Percentiles rank a stretch among this genome's conserved stretches.
Conservation (phyloP, 2,113 vertebrate species). For the Gobius niger region DNA sequence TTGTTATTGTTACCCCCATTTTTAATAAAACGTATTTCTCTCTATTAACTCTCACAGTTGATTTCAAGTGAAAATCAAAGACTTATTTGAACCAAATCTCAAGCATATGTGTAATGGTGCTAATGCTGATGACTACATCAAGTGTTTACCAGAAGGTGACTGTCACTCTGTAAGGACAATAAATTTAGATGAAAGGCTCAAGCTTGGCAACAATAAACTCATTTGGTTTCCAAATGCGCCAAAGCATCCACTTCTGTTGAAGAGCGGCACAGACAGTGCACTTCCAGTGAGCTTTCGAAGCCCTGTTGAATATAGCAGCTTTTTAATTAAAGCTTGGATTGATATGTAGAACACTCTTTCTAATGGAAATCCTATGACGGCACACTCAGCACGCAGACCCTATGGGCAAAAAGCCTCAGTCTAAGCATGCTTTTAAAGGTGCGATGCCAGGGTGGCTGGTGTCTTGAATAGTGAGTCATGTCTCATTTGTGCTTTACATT, state of each 20-base stretch:
- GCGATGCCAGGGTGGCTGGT: constrained; percentile 8
- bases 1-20: background rate
- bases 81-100: background rate
- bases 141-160: constrained; percentile 73
- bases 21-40: constrained; percentile 4
- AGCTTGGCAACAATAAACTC: constrained; percentile 66
- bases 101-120: constrained; percentile 70
- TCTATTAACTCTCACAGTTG: background rate
- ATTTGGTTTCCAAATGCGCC: constrained; percentile 80
- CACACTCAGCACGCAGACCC: constrained; percentile 36
- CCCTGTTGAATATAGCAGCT: constrained; percentile 77
- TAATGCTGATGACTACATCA: constrained; percentile 69
- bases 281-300: constrained; percentile 63
- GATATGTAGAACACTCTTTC: constrained; percentile 82
- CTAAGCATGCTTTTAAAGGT: constrained; percentile 6
- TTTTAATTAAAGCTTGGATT: constrained; percentile 83
- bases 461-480: constrained; percentile 32
- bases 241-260: constrained; percentile 61
- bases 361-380: constrained; percentile 75
- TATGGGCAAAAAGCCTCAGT: constrained; percentile 22
- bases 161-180: constrained; percentile 67
- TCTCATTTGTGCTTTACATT: constrained; percentile 40
- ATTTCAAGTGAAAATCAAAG: background rate
- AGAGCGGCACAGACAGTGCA: constrained; percentile 55
- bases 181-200: constrained; percentile 69